Base-by-base conservation (phyloP, 2,888 invertebrate genomes). In the Pristionchus mayeri region DNA sequence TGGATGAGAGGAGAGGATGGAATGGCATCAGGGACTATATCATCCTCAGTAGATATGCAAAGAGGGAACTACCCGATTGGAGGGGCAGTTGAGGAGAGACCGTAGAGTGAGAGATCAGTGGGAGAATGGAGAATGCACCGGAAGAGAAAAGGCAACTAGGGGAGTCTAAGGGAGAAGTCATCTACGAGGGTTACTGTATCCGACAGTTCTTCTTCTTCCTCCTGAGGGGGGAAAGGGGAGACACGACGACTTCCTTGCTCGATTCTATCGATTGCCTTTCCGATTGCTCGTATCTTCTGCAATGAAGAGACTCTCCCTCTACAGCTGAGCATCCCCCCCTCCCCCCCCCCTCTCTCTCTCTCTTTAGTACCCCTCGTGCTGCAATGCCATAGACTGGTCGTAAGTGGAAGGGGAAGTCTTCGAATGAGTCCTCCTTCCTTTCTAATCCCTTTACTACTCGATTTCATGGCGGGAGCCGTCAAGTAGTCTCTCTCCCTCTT, bases 201-300 rank as follows among this genome's bases (percentile, higher is more conserved):
- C 88, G 52, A 85, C 89, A 89, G 63, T 88, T 89, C 79, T 88
- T 89, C 85, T 87, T 88, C 78, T 89, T 89, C 57, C 88, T 88
- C 82, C 85, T 84, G 24, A 27, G 9, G 16, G 37, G 57, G 2
- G 60, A 44, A 37, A 37, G 34, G 57, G 57, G 60, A 60, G 40
- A 27, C 27, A 37, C 34, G 7, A 48, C 3, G 13, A 44, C 44
- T 24, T 75, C 75, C 24, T 48, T 75, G 44, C 34, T 79, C 37
- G 79, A 79, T 34, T 79, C 81, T 2, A 81, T 57, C 11, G 81
- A 50, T 60, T 44, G 81, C 27, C 81, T 3, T 24, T 81, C 81
- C 3, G 40, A 44, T 44, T 81, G 57, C 52, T 81, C 54, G 24
- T 60, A 81, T n/a, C 60, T 11, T 24, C 81, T 81, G 60, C 1